These are phyloP conservation scores for Palythoa heliodiscus DNA, from an alignment of 92 coral and sea anemone genomes.

Conservation along the genomic window DNA sequence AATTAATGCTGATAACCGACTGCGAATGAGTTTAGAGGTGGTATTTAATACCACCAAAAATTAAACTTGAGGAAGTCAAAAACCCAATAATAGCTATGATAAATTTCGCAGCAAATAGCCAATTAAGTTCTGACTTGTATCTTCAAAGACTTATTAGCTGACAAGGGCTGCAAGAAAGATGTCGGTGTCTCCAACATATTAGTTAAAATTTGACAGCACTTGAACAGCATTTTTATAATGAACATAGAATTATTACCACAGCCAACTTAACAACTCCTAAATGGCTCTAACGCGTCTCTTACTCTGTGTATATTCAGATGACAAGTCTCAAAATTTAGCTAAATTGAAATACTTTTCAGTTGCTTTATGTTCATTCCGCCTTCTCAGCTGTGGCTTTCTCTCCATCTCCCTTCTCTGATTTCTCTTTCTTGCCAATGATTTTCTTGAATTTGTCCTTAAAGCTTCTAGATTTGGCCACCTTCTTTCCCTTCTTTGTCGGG, in stretches of 20 bases:
- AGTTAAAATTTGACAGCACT: slow-evolving; percentile 6
- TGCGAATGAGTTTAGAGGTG: not conserved
- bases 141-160: not conserved
- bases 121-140: not conserved
- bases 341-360: slow-evolving; percentile 1
- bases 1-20: too few species aligned
- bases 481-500: slow-evolving; percentile 42
- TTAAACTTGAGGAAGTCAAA: not conserved
- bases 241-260: slow-evolving; percentile 1
- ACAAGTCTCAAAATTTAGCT: slow-evolving; percentile 13
- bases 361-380: slow-evolving; percentile 5
- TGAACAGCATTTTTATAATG: slow-evolving; percentile 17
- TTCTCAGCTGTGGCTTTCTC: slow-evolving; percentile 24
- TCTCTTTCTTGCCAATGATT: slow-evolving; percentile 38
- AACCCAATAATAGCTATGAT: not conserved
- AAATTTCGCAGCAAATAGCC: not conserved
- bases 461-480: slow-evolving; percentile 24
- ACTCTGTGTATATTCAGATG: slow-evolving; percentile 13
- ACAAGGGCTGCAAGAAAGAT: slow-evolving; percentile 3
- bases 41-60: slow-evolving; percentile 17
- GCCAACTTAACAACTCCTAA: slow-evolving; percentile 5
- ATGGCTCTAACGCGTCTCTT: not conserved
- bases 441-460: slow-evolving; percentile 30
- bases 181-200: not conserved
- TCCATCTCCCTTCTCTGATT: slow-evolving; percentile 28